Percentiles rank a stretch among this genome's conserved stretches.
These are phyloP conservation scores for Dicrurus megarhynchus DNA, from an alignment of 2,113 vertebrate species.

Conservation along the genomic window DNA sequence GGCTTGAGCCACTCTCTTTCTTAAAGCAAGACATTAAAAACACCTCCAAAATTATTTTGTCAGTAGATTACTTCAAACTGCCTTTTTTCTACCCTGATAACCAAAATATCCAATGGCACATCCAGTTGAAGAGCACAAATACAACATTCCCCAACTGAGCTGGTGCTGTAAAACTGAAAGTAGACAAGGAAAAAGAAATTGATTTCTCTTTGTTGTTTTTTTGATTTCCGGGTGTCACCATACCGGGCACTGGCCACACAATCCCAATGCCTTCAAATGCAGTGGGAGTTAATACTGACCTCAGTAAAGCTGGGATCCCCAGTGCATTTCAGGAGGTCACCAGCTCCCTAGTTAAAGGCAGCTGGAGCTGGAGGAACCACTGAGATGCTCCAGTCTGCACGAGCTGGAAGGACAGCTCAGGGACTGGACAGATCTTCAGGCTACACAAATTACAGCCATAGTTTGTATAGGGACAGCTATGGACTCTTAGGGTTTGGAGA, in stretches of 20 bases:
- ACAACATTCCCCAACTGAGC: background rate
- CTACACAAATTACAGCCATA: background rate
- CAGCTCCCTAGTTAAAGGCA: background rate
- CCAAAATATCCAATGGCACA: background rate
- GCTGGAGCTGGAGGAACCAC: background rate
- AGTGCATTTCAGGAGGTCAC: background rate
- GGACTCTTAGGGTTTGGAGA: background rate
- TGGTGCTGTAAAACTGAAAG: background rate
- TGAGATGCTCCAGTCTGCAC: background rate
- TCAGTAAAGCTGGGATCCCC: background rate
- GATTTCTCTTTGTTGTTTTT: too few species aligned
- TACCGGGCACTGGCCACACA: background rate
- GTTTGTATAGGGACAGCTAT: background rate
- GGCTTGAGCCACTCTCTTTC: background rate
- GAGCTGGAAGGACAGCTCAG: fast-evolving
- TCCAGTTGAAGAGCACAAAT: background rate
- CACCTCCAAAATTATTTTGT: background rate
- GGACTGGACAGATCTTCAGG: background rate
- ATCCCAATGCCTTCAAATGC: background rate
- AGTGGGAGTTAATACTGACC: background rate
- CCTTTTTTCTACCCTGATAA: background rate
- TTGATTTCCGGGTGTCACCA: background rate
- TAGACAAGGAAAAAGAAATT: background rate
- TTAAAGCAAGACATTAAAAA: background rate
- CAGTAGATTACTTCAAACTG: background rate